Base-by-base conservation (phyloP, 2,113 vertebrate species). In the Orthonyx spaldingii region DNA sequence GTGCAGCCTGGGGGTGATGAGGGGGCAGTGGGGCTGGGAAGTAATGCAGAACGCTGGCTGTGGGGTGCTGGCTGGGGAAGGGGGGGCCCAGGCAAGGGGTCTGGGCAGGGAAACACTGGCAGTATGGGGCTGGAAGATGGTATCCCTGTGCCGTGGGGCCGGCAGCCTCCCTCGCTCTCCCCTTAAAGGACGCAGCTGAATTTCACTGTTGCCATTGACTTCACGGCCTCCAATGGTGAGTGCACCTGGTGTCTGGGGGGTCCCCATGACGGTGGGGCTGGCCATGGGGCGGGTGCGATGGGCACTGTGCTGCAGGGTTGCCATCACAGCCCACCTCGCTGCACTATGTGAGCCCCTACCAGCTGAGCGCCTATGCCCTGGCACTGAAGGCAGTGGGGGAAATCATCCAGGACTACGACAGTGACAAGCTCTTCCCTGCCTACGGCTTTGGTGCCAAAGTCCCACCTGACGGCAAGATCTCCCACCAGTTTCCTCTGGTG, bases 341-440 rank as follows among this genome's bases (percentile, higher is more conserved):
- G 89, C 99, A 99, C 98, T 99, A 99, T 87, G 99, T 98, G 96
- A 99, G 98, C 87, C 99, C 99, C 12, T 99, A 99, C 98, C 99
- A 99, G 98, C 99, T 99, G 98, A 99, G 99, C 33, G 98, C 99
- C 79, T 99, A 99, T 24, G 99, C 99, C 93, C 99, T 99, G 99
- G 99, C 99, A 1, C 97, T 99, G 96, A 99, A 99, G 97, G 99
- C 99, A 10, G 99, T 99, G 55, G 99, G 99, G 49, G 99, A 99
- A 97, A 99, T 99, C 98, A 99, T 99, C 97, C 99, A 99, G 98
- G 99, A 99, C 98, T 99, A 99, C 7, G 99, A 99, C 98, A 99
- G 99, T 2, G 99, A 99, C 98, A 99, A 99, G 95, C 99, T 99
- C 95, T 99, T 99, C 96, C 99, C 99, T 18, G 99, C 99, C 74